Base-by-base conservation (phyloP, 2,888 invertebrate genomes). In the Alloplasta piceator region DNA sequence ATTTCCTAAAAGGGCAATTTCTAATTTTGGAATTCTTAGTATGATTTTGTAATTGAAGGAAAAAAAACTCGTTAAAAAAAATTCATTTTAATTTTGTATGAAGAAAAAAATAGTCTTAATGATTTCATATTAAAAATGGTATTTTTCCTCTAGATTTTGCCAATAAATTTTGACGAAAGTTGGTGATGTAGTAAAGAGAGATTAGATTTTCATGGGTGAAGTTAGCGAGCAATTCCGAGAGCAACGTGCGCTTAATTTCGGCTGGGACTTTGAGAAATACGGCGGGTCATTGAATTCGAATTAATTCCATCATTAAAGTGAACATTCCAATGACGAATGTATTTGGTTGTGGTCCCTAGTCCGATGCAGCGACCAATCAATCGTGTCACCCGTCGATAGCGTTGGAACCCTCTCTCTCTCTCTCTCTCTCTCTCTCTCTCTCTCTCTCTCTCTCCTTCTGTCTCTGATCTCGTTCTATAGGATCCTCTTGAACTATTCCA, bases 251-350 rank as follows among this genome's bases (percentile, higher is more conserved):
- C 26, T 26, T 26, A 26, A 26, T 26, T 36, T 56, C 55, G 41
- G 43, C 55, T 1, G 1, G 6, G 14, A 14, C 70, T 38, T 50
- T 60, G 63, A 64, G 36, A 64, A 64, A 60, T 66, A 58, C 64
- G 55, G 64, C 26, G 70, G 66, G 52, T 58, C 60, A 79, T 71
- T 52, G 64, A 71, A 71, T 71, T 58, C 79, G 66, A 71, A 75
- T 79, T 79, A 75, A 75, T 75, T 79, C 66, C 70, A 66, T 79
- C 79, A 66, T 79, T 79, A 75, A 75, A 79, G 74, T 70, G 79
- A 67, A 79, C 71, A 75, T 79, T 66, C 60, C 66, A 52, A 75
- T 75, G 79, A 75, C 74, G 70, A 58, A 79, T 75, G 60, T 70
- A 46, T 16, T 16, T 7, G 16, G 55, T 39, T 1, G 56, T 41